phyloP scores from a whole-genome alignment of 1,140 invertebrate genomes.

The Zophobas atratus region DNA sequence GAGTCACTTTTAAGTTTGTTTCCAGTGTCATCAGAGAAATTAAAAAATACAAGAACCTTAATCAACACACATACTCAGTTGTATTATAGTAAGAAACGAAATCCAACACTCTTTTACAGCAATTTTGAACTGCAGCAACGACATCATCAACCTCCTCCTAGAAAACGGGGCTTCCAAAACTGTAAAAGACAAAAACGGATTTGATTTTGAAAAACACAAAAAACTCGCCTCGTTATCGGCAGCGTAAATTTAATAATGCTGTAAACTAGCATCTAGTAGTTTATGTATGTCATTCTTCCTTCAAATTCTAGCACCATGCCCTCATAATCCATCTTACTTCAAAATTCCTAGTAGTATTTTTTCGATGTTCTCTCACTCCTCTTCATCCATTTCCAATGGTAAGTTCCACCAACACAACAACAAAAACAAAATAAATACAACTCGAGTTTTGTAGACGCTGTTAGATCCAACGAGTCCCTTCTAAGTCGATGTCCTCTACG shows the following conservation, averaged over 20 bases:
- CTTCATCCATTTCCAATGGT: neutral
- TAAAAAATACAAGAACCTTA: too few relatives aligned
- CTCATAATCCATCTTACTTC: neutral
- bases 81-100: too few relatives aligned
- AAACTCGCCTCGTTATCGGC: slow-evolving; percentile 4
- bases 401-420: neutral
- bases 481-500: too few relatives aligned
- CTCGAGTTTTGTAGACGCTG: neutral
- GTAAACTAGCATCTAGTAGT: too few relatives aligned
- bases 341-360: slow-evolving; percentile 12
- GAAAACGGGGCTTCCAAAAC: slow-evolving; percentile 58
- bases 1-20: too few relatives aligned
- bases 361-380: slow-evolving; percentile 3
- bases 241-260: too few relatives aligned
- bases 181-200: slow-evolving; percentile 60
- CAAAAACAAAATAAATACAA: neutral
- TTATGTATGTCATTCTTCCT: neutral
- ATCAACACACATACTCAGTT: too few relatives aligned
- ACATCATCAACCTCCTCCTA: slow-evolving; percentile 59
- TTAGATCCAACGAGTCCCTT: too few relatives aligned
- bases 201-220: slow-evolving; percentile 56
- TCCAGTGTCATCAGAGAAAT: too few relatives aligned
- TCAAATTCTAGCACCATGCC: slow-evolving; percentile 11
- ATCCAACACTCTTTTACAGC: slow-evolving; percentile 51
- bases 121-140: slow-evolving; percentile 55